phyloP scores from a whole-genome alignment of 2,888 invertebrate genomes.

The Heteromyza rotundicornis region DNA sequence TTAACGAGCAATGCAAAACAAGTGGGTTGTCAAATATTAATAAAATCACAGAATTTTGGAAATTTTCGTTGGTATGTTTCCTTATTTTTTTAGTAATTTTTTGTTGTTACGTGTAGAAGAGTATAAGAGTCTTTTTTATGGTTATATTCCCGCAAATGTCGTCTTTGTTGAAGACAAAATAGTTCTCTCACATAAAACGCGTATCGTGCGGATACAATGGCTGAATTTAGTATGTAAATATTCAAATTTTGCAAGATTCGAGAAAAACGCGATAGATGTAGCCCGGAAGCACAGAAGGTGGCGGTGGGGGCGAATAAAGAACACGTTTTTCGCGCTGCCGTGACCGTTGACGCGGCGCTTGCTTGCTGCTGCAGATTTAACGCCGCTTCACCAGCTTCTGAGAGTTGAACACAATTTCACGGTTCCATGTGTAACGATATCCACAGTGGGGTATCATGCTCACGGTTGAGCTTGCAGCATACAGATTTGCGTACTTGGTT shows the following conservation, averaged over 20 bases:
- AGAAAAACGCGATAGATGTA: no score
- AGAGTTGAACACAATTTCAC: slow-evolving; percentile 91
- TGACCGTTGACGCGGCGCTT: background rate
- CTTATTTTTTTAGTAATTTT: background rate
- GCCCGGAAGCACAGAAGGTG: background rate
- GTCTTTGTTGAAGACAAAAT: no score
- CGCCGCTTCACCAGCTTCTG: slow-evolving; percentile 93
- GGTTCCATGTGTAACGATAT: slow-evolving; percentile 91
- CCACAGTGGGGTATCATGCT: slow-evolving; percentile 69
- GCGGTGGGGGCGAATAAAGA: background rate
- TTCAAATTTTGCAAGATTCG: no score
- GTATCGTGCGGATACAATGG: no score
- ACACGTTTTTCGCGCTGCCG: background rate
- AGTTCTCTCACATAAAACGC: no score
- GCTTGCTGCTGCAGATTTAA: slow-evolving; percentile 64
- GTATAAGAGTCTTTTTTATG: slow-evolving; percentile 13
- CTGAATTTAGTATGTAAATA: no score
- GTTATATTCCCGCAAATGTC: no score
- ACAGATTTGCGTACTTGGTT: no score
- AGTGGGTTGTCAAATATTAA: slow-evolving; percentile 23
- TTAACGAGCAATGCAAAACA: slow-evolving; percentile 19
- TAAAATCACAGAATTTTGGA: slow-evolving; percentile 29
- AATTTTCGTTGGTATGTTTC: slow-evolving; percentile 13
- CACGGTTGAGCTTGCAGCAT: slow-evolving; percentile 41
- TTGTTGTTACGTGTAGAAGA: background rate